These are phyloP conservation scores for Mesorhabditis belari DNA, from an alignment of 2,888 invertebrate species.

Conservation along the genomic window DNA sequence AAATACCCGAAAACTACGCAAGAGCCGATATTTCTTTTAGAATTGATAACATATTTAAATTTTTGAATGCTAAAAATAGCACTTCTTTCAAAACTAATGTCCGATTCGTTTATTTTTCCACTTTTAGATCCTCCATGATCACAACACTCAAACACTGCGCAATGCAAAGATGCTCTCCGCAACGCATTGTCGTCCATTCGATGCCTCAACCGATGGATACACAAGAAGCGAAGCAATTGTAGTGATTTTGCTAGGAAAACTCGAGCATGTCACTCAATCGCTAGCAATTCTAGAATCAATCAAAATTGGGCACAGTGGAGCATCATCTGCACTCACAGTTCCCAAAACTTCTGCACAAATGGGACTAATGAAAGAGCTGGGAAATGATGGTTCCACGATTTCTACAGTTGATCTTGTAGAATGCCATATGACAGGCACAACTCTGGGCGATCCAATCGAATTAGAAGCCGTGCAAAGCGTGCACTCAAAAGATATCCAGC, in stretches of 20 bases:
- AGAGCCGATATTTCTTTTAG: no score
- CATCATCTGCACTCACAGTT: slow-evolving; percentile 40
- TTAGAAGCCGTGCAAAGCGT: slow-evolving; percentile 16
- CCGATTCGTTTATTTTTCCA: no score
- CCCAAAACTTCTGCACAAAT: slow-evolving; percentile 35
- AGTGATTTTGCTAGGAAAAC: slow-evolving; percentile 20
- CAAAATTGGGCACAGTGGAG: slow-evolving; percentile 45
- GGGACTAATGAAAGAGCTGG: slow-evolving; percentile 25
- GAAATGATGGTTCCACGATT: slow-evolving; percentile 10
- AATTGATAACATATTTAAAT: no score
- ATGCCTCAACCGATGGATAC: slow-evolving; percentile 52
- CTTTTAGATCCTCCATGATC: neutral
- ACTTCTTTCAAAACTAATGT: no score
- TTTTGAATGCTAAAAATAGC: no score
- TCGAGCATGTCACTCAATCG: neutral
- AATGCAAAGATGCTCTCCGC: neutral
- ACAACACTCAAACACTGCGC: neutral
- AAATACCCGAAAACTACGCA: no score
- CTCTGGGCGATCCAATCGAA: slow-evolving; percentile 47
- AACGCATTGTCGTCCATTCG: slow-evolving; percentile 46
- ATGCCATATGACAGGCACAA: slow-evolving; percentile 49
- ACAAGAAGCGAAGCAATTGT: slow-evolving; percentile 50
- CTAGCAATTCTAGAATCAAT: neutral
- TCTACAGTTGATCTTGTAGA: slow-evolving; percentile 28
- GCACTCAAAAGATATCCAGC: slow-evolving; percentile 1